Evolutionary conservation across 2,888 invertebrate species (phyloP), one percentile per base, ranked within the genome.

Genomic region (Agapostemon virescens): DNA sequence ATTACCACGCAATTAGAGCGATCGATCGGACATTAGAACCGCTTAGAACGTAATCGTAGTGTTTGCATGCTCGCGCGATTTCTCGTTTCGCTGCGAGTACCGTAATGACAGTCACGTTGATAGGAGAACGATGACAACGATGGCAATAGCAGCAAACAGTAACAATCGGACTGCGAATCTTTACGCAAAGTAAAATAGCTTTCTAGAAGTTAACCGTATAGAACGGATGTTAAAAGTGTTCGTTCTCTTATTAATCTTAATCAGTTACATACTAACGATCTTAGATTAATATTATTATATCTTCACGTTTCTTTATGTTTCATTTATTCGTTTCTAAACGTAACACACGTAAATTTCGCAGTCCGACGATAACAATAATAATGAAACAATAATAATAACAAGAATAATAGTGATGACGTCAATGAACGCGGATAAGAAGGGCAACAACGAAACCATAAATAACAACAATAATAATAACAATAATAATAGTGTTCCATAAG

Each of bases 391-490:
- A 66, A 69, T 74, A 73, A 69, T 61, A 64, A 55, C 70, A 76
- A 69, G 66, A 58, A 69, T 69, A 67, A 80, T 61, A 63, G 69
- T 36, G 30, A 55, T 38, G n/a, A 36, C 75, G 64, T 81, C 77
- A 77, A 52, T 69, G 74, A 72, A 69, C 77, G 33, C 17, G 63
- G 63, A 23, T 63, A 26, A 33, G 58, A 52, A 58, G 17, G 72
- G 64, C 40, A 40, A 68, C 63, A 42, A 63, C 64, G 40, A 67
- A 76, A 74, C 20, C 69, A 80, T 73, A 77, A n/a, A 77, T 73
- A 82, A 64, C 73, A 79, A 69, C 70, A 83, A 69, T 77, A 78
- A 82, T 80, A 79, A 82, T 78, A 81, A 75, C 71, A 86, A 86
- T 81, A 86, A 82, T 85, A 78, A 83, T 83, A 85, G 70, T 74